Evolutionary conservation across 2,797 vertebrate genomes (phyloP).

Genomic region (Miichthys miiuy): DNA sequence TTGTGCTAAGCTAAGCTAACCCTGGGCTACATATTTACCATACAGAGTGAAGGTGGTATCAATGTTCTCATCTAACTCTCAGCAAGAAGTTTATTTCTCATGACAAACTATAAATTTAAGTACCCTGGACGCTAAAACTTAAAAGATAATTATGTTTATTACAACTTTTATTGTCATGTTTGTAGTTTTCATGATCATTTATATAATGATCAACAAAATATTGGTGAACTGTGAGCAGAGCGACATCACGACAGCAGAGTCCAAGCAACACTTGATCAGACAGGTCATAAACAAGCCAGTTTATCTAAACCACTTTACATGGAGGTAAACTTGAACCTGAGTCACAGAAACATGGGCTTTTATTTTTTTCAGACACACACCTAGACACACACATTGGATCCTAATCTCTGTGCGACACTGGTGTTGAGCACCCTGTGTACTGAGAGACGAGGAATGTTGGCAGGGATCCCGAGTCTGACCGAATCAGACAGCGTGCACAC

Average conservation of each 20-base stretch:
- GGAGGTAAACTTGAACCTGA: not conserved
- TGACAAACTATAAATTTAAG: no score
- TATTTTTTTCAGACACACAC: conserved; percentile 4
- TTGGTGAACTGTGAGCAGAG: not conserved
- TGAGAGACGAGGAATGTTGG: conserved; percentile 82
- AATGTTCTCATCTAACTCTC: not conserved
- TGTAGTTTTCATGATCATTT: not conserved
- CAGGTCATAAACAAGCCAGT: conserved; percentile 13
- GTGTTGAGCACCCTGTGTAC: conserved; percentile 77
- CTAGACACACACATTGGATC: conserved; percentile 33
- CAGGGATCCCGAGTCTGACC: conserved; percentile 77
- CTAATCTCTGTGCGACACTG: conserved; percentile 74
- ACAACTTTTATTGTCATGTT: not conserved
- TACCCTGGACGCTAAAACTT: not conserved
- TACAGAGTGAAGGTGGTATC: not conserved
- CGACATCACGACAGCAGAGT: not conserved
- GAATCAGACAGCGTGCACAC: conserved; percentile 54
- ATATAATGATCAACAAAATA: not conserved
- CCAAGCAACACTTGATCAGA: no score
- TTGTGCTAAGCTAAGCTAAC: conserved; percentile 8
- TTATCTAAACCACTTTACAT: conserved; percentile 6
- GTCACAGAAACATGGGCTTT: not conserved
- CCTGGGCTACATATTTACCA: not conserved
- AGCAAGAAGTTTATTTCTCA: not conserved
- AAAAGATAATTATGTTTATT: not conserved